Percentiles rank a stretch among this genome's conserved stretches.
Evolutionary conservation across 2,113 vertebrate species (phyloP).

Genomic region (Anolis carolinensis): DNA sequence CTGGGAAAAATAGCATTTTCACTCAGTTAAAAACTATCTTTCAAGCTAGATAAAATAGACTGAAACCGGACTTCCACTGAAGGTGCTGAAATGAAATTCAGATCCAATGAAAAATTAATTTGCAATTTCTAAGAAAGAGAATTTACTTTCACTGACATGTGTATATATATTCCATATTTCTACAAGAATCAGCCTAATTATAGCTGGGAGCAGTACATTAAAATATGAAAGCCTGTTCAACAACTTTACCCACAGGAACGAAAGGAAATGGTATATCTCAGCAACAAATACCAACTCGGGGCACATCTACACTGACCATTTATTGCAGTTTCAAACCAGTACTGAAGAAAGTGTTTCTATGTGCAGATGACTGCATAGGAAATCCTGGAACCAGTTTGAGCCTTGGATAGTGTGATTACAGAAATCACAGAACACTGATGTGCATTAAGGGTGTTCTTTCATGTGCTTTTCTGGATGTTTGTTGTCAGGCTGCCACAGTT

Average conservation of each 20-base stretch:
- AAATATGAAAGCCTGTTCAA: not conserved
- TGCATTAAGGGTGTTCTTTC: too few relatives aligned
- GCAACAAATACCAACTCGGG: too few relatives aligned
- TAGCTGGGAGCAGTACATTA: not conserved
- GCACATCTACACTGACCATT: not conserved
- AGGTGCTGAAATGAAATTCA: constrained; percentile 44
- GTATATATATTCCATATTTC: constrained; percentile 23
- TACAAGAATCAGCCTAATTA: constrained; percentile 6
- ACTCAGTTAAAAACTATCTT: constrained; percentile 7
- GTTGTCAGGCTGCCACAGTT: too few relatives aligned
- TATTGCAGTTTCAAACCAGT: too few relatives aligned
- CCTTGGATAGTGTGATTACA: too few relatives aligned
- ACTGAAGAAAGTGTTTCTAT: too few relatives aligned
- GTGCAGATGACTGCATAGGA: too few relatives aligned
- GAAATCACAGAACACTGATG: too few relatives aligned
- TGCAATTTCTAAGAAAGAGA: constrained; percentile 40
- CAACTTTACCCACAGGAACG: not conserved
- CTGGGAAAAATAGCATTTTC: constrained; percentile 37
- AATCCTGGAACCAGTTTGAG: too few relatives aligned
- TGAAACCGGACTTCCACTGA: constrained; percentile 33
- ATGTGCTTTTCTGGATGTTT: too few relatives aligned
- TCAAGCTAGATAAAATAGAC: constrained; percentile 21
- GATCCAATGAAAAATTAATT: constrained; percentile 35
- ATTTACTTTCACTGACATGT: constrained; percentile 30
- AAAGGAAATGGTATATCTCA: too few relatives aligned